Base-by-base conservation (phyloP, 2,888 invertebrate genomes). In the Celastrina argiolus region DNA sequence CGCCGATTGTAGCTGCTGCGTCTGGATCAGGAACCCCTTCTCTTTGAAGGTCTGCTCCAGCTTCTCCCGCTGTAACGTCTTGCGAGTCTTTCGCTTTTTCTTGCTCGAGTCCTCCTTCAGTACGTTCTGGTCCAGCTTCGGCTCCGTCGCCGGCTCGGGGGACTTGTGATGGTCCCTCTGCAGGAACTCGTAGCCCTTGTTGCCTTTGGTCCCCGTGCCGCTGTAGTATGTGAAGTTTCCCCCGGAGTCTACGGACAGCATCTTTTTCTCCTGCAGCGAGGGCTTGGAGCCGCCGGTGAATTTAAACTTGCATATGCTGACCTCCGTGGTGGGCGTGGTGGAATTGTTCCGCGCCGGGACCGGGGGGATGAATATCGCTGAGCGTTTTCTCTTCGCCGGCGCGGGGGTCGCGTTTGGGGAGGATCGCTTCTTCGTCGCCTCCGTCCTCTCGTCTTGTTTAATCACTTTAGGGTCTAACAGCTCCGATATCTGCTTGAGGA, bases 211-310 rank as follows among this genome's bases (percentile, higher is more conserved):
- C 0, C 96, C 96, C 0, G 96, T 96, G 0, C 97, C 96, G 74
- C 96, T 96, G 84, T 96, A 97, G 77, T 97, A 97, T 31, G 96
- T 90, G 73, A 97, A 97, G 78, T 97, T 97, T 0, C 97, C 97
- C 1, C 96, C 97, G 0, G 97, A 95, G 81, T 97, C 97, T 0
- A 97, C 97, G 0, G 97, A 97, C 0, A 97, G 91, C 94, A 97
- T 97, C 83, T 97, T 97, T 85, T 97, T 97, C 78, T 97, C 97
- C 80, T 97, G 97, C 63, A 97, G 80, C 68, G 95, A 95, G 0
- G 97, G 97, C 72, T 97, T 96, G 0, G 97, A 96, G 0, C 97
- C 97, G 0, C 97, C 97, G 0, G 97, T 97, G 80, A 97, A 97
- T 81, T 97, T 97, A 79, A 97, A 97, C 83, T 97, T 97, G 81